phyloP scores from a whole-genome alignment of 2,113 vertebrate genomes.

The Oncorhynchus clarkii region DNA sequence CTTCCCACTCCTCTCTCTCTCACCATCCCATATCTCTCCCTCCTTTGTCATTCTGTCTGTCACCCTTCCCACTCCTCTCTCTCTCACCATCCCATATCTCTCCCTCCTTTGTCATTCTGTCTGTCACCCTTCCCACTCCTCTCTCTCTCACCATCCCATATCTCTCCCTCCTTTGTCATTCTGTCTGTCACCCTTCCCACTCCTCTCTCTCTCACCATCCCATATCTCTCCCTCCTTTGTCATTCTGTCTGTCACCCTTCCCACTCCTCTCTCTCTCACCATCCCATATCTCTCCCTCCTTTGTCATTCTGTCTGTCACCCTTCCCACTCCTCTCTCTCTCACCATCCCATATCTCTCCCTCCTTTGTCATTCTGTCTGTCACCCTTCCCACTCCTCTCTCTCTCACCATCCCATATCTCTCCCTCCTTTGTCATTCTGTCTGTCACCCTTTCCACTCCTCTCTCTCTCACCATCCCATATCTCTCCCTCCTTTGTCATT shows the following conservation, averaged over 20 bases:
- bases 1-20: not conserved
- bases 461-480: no score
- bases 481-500: not conserved
- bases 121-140: not conserved
- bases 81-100: no score
- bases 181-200: not conserved
- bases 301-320: not conserved
- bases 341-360: no score
- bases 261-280: not conserved
- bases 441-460: not conserved
- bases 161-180: not conserved
- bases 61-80: not conserved
- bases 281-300: no score
- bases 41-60: not conserved
- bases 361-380: not conserved
- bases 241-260: not conserved
- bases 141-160: no score
- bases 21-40: no score
- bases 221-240: no score
- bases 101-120: not conserved
- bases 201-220: not conserved
- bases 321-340: not conserved
- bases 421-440: not conserved
- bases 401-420: no score
- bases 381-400: not conserved